Evolutionary conservation across 2,888 invertebrate genomes (phyloP), one percentile per base, ranked within the genome.

Genomic region (Phymatocera aterrima): DNA sequence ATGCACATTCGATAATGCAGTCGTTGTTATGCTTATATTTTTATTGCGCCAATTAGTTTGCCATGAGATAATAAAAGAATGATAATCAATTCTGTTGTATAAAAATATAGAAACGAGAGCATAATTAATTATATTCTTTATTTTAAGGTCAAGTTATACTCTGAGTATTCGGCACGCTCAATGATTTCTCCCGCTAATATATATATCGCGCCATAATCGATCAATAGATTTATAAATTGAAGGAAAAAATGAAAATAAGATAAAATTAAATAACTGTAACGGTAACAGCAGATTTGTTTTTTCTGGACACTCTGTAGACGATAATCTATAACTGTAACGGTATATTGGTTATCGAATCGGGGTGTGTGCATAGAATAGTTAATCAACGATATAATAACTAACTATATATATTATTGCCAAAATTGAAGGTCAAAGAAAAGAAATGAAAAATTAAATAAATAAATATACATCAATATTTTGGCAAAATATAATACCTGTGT

Each of bases 221-320:
- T 68, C n/a, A n/a, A n/a, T n/a, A n/a, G n/a, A n/a, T n/a, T n/a
- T n/a, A n/a, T n/a, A n/a, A n/a, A n/a, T n/a, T n/a, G n/a, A n/a
- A n/a, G n/a, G n/a, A n/a, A n/a, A n/a, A n/a, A n/a, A n/a, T n/a
- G n/a, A n/a, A n/a, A n/a, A n/a, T n/a, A n/a, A n/a, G n/a, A n/a
- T n/a, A n/a, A n/a, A n/a, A n/a, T n/a, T n/a, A n/a, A n/a, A n/a
- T n/a, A n/a, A n/a, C n/a, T n/a, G n/a, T n/a, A n/a, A n/a, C 43
- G 6, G 46, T 34, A 28, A 40, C 28, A 68, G 68, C 68, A 68
- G 68, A 54, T 75, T 75, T 75, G 60, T 75, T 75, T 75, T 75
- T 54, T 75, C 75, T 57, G 75, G 75, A 75, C 37, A 75, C 75
- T 75, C 54, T 75, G 75, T 75, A 75, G 60, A n/a, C n/a, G n/a